A percentile compares a stretch with the other conserved stretches of the same genome.
phyloP scores from a whole-genome alignment of 2,797 vertebrate genomes.

The Peromyscus attwateri region DNA sequence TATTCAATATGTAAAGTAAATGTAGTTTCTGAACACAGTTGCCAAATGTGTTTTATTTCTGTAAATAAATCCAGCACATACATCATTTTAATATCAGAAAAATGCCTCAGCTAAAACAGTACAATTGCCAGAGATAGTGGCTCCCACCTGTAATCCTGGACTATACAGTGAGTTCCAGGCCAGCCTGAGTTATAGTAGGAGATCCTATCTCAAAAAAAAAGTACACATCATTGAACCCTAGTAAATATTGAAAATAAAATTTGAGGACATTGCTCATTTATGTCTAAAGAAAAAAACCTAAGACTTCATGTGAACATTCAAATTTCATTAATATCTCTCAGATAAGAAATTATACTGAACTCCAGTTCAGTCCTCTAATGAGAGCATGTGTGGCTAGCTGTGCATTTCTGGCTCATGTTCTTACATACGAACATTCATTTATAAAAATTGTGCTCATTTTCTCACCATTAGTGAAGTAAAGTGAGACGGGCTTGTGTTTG shows the following conservation, averaged over 20 bases:
- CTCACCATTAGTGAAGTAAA: neutral
- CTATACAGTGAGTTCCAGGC: neutral
- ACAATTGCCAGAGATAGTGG: neutral
- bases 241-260: constrained; percentile 48
- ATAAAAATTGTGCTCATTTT: constrained; percentile 59
- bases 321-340: constrained; percentile 43
- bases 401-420: neutral
- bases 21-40: neutral
- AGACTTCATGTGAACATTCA: neutral
- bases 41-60: neutral
- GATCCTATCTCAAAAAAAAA: neutral
- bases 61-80: neutral
- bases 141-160: neutral
- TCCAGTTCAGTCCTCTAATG: neutral
- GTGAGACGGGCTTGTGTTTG: neutral
- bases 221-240: constrained; percentile 27
- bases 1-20: constrained; percentile 49
- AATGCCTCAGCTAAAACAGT: neutral
- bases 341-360: constrained; percentile 38
- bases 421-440: constrained; percentile 13
- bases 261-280: neutral
- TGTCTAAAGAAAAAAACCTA: constrained; percentile 12
- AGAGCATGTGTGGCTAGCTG: neutral
- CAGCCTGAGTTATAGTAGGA: neutral
- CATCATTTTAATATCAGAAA: constrained; percentile 21